A percentile compares a stretch with the other conserved stretches of the same genome.
Conservation (phyloP, 2,797 vertebrate species). For the Propithecus deckenii region DNA sequence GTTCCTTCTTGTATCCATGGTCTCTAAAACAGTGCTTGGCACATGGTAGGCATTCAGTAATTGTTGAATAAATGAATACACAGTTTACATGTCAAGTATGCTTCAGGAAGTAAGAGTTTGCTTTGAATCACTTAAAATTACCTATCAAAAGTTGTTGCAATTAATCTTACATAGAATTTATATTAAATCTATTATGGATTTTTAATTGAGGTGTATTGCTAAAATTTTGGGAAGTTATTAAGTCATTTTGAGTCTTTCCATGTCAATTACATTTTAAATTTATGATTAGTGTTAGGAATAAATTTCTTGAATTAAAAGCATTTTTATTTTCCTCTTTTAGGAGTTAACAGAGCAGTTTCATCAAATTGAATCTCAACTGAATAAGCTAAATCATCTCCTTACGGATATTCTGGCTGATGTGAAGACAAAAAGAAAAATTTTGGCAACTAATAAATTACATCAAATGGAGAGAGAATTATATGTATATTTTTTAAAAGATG, state of each 20-base stretch:
- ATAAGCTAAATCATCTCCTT: conserved; percentile 88
- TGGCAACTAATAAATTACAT: conserved; percentile 87
- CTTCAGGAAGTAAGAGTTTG: neutral
- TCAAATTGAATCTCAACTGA: conserved; percentile 87
- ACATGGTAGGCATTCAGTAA: neutral
- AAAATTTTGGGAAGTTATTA: conserved; percentile 21
- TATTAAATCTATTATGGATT: neutral
- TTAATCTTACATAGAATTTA: neutral
- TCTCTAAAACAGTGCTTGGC: neutral
- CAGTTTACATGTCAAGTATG: neutral
- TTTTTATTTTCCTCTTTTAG: conserved; percentile 83
- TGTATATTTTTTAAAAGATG: conserved; percentile 91
- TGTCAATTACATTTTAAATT: conserved; percentile 52
- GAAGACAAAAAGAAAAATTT: conserved; percentile 88
- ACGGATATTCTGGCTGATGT: conserved; percentile 89
- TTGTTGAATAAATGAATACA: neutral
- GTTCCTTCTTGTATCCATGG: neutral
- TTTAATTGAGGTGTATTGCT: conserved; percentile 39
- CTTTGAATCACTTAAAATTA: conserved; percentile 47
- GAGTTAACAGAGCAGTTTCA: conserved; percentile 88
- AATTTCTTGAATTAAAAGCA: conserved; percentile 50
- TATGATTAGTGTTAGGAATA: conserved; percentile 19
- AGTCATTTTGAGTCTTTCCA: neutral
- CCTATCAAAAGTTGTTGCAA: neutral
- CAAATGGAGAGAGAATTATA: conserved; percentile 92